Conservation (phyloP, 2,888 invertebrate species). For the Tortricodes alternella region DNA sequence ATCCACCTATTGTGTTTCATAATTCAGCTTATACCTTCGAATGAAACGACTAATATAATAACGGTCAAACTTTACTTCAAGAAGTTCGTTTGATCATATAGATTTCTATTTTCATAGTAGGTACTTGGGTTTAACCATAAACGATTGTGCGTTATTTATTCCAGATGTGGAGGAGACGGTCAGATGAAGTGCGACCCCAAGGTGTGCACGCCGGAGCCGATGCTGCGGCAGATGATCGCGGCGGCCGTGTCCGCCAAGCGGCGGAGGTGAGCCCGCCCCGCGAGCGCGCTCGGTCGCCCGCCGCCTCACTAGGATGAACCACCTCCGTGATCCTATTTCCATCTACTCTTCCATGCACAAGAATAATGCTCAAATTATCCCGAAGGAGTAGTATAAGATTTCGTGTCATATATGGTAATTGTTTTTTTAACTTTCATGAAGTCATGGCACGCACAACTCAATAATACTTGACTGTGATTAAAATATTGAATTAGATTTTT, state of each 20-base stretch:
- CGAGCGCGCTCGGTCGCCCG: slow-evolving; percentile 49
- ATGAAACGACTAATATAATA: too few species aligned
- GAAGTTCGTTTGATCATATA: too few species aligned
- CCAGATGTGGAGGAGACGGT: slow-evolving; percentile 94
- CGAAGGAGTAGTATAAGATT: slow-evolving; percentile 78
- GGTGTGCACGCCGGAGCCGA: slow-evolving; percentile 94
- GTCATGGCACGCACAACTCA: slow-evolving; percentile 74
- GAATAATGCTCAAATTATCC: slow-evolving; percentile 80
- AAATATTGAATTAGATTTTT: slow-evolving; percentile 65
- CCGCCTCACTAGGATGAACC: slow-evolving; percentile 62
- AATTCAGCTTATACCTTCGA: too few species aligned
- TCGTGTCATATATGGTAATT: slow-evolving; percentile 80
- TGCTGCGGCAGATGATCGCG: slow-evolving; percentile 94
- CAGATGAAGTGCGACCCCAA: slow-evolving; percentile 97
- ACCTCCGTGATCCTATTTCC: slow-evolving; percentile 70
- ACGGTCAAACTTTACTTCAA: too few species aligned
- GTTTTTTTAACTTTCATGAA: slow-evolving; percentile 64
- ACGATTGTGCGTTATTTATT: too few species aligned
- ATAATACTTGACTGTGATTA: slow-evolving; percentile 79
- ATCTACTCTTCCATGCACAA: slow-evolving; percentile 77
- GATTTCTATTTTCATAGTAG: too few species aligned
- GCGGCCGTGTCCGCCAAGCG: slow-evolving; percentile 89
- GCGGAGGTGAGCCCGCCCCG: slow-evolving; percentile 84
- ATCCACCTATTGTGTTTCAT: too few species aligned
- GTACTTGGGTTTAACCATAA: too few species aligned